These are phyloP conservation scores for Tragelaphus eurycerus DNA, from an alignment of 2,797 vertebrate species.

Conservation along the genomic window DNA sequence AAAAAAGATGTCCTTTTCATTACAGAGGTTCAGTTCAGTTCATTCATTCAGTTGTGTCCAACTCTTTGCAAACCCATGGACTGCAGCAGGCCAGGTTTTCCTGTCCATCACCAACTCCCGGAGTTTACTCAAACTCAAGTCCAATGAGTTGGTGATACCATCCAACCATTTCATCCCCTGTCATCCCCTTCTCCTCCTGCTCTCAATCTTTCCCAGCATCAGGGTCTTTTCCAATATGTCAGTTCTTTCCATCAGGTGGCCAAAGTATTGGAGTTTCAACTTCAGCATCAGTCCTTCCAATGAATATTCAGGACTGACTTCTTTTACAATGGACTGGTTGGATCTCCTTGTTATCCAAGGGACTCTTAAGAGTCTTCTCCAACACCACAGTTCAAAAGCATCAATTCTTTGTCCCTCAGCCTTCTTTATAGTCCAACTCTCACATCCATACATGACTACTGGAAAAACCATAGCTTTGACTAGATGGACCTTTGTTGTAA, in stretches of 20 bases:
- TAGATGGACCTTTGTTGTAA: background rate
- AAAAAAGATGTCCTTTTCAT: background rate
- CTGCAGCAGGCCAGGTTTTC: background rate
- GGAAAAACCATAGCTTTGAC: background rate
- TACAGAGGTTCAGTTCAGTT: background rate
- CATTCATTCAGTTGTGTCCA: accelerated
- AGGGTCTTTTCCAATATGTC: background rate
- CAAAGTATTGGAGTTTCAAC: background rate
- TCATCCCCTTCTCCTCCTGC: background rate
- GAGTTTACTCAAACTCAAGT: background rate
- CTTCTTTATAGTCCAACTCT: background rate
- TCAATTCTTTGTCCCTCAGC: background rate
- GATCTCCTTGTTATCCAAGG: accelerated
- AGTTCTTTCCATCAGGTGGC: background rate
- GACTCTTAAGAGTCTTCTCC: background rate
- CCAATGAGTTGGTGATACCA: background rate
- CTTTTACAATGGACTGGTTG: background rate
- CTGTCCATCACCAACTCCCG: background rate
- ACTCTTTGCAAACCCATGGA: background rate
- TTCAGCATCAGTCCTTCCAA: background rate
- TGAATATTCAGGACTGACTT: background rate
- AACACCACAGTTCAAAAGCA: background rate
- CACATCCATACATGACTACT: background rate
- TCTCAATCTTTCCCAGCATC: background rate
- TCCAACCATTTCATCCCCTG: background rate